Evolutionary conservation across 1,140 invertebrate genomes (phyloP), one percentile per base, ranked within the genome.

Genomic region (Pachypeltis micranthus): DNA sequence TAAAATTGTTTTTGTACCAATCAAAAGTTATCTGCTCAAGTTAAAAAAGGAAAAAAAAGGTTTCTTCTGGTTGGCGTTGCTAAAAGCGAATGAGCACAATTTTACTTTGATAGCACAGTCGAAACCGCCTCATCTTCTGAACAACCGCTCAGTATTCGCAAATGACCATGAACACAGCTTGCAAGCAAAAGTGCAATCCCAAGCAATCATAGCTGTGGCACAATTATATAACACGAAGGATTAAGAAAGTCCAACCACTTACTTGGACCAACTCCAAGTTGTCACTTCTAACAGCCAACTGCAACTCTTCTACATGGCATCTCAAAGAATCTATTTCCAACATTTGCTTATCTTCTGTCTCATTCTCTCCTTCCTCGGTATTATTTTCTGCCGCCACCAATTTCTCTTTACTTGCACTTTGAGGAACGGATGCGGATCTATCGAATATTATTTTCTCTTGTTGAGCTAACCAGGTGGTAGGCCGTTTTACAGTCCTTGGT

Each of bases 221-320:
- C n/a, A n/a, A n/a, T n/a, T n/a, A n/a, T n/a, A n/a, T n/a, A n/a
- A n/a, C n/a, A n/a, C n/a, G n/a, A n/a, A 62, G 26, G 4, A 55
- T 19, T 26, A 62, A 54, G 12, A 39, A 39, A 16, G 16, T 16
- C 16, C 7, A 39, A 7, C 31, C 21, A 24, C 19, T 23, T 25
- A 58, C 29, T 39, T 59, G 2, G 23, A n/a, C 24, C 19, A 59
- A 39, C 2, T 34, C 26, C 2, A 19, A n/a, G 47, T 66, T 70
- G 27, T 76, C 63, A 34, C 73, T 73, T 65, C 75, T 76, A 2
- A 75, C 67, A 51, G 74, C 72, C 7, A 66, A 57, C 67, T 77
- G 72, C 1, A 75, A 63, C 58, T 69, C 66, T 47, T 75, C 71
- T 44, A 77, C 69, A 44, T 67, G 69, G 24, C 64, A 59, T 66